Conservation (phyloP, 2,888 invertebrate genomes). For the Cremastobaeus sp. region DNA sequence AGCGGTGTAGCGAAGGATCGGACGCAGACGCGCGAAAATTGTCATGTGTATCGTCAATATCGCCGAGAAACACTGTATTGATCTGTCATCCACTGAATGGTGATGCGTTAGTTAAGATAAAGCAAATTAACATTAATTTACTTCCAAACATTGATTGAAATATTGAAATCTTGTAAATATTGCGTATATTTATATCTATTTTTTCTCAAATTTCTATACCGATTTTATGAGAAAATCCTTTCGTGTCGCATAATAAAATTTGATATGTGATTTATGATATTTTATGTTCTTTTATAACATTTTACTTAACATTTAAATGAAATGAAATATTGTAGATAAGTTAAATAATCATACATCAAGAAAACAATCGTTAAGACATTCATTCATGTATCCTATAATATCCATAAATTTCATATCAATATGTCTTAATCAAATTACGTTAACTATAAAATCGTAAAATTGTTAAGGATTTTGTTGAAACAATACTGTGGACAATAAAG, state of each 20-base stretch:
- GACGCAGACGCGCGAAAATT: conserved; percentile 52
- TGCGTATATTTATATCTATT: conserved; percentile 57
- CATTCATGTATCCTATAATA: conserved; percentile 61
- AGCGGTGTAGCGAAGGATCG: conserved; percentile 47
- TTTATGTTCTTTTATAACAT: conserved; percentile 58
- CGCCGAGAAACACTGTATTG: conserved; percentile 58
- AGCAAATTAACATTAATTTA: conserved; percentile 60
- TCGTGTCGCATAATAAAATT: conserved; percentile 61
- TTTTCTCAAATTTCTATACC: conserved; percentile 59
- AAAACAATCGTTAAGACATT: conserved; percentile 60
- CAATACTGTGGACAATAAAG: conserved; percentile 61
- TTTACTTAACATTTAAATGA: conserved; percentile 57
- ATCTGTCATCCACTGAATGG: conserved; percentile 56
- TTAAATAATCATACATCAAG: conserved; percentile 60
- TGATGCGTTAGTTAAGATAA: conserved; percentile 57
- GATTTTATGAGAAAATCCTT: conserved; percentile 58
- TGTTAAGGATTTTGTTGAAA: conserved; percentile 62
- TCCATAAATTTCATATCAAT: conserved; percentile 61
- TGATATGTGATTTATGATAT: conserved; percentile 58
- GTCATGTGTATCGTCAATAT: conserved; percentile 59
- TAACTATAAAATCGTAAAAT: conserved; percentile 61
- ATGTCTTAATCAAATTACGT: conserved; percentile 61
- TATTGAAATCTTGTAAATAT: conserved; percentile 58
- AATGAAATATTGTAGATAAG: conserved; percentile 59
- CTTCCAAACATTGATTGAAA: conserved; percentile 57